Evolutionary conservation across 1,140 invertebrate genomes (phyloP).

Genomic region (Drosophila melanogaster): Release_6_plus_ISO1_MT NC_004354.4:9906501-9907000

Average conservation of each 20-base stretch:
- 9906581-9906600: slow-evolving; percentile 79
- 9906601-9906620: slow-evolving; percentile 48
- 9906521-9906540: slow-evolving; percentile 9
- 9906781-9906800: neutral
- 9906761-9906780: neutral
- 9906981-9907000: slow-evolving; percentile 9
- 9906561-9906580: slow-evolving; percentile 77
- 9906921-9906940: neutral
- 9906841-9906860: too few species aligned
- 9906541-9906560: slow-evolving; percentile 12
- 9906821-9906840: neutral
- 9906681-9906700: slow-evolving; percentile 42
- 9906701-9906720: slow-evolving; percentile 70
- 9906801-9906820: neutral
- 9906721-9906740: slow-evolving; percentile 42
- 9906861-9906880: neutral
- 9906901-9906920: neutral
- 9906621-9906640: slow-evolving; percentile 3
- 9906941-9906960: slow-evolving; percentile 24
- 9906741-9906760: neutral
- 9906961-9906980: slow-evolving; percentile 2
- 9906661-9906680: slow-evolving; percentile 2
- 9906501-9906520: slow-evolving; percentile 16
- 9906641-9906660: neutral
- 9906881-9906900: neutral